These are phyloP conservation scores for Scaptomyza flava DNA, from an alignment of 2,888 invertebrate genomes.

Conservation along the genomic window DNA sequence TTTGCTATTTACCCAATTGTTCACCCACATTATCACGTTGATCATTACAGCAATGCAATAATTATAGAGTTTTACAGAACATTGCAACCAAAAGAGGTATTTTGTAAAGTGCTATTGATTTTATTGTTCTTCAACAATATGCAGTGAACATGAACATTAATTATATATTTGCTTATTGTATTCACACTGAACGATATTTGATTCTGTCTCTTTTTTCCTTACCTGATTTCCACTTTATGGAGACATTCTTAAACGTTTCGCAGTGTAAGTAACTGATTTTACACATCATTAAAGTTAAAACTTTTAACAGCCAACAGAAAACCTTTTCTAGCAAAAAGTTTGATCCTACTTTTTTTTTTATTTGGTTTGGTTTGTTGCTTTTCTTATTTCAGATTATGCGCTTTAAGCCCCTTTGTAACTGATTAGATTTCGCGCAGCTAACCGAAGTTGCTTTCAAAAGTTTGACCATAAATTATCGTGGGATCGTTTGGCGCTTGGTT, in stretches of 20 bases:
- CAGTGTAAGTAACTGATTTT: constrained; percentile 3
- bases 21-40: constrained; percentile 19
- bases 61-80: background rate
- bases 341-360: background rate
- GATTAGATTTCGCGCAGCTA: constrained; percentile 48
- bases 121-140: background rate
- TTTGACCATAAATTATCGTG: constrained; percentile 51
- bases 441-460: constrained; percentile 49
- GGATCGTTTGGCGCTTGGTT: constrained; percentile 13
- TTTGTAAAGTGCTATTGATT: background rate
- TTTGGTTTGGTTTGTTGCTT: constrained; percentile 4
- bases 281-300: constrained; percentile 14
- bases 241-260: background rate
- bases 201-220: too few relatives aligned
- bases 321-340: constrained; percentile 1
- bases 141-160: background rate
- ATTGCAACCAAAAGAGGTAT: background rate
- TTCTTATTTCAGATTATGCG: constrained; percentile 36
- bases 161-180: background rate
- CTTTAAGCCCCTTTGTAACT: constrained; percentile 48
- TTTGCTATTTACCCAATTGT: constrained; percentile 14
- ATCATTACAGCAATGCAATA: background rate
- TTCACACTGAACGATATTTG: too few relatives aligned
- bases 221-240: background rate
- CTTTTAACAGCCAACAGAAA: background rate